Percentiles rank a stretch among this genome's conserved stretches.
Conservation (phyloP, 2,888 invertebrate genomes). For the Schizotus pectinicornis region DNA sequence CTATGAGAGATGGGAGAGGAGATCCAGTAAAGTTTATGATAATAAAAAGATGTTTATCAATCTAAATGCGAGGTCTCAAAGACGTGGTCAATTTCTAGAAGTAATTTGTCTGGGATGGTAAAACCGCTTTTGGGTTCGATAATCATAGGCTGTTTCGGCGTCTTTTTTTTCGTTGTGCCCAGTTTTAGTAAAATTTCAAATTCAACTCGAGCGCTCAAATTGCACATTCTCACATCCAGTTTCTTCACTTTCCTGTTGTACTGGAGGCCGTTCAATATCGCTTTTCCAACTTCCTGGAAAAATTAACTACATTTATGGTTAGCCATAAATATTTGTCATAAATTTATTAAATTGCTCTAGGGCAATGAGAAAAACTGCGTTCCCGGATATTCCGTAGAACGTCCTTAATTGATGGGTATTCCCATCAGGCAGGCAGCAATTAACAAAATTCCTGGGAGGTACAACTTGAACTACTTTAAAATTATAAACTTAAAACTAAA, state of each 20-base stretch:
- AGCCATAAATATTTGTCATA: not conserved
- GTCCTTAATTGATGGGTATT: too few relatives aligned
- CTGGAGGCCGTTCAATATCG: constrained; percentile 40
- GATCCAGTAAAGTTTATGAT: too few relatives aligned
- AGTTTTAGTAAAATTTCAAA: constrained; percentile 41
- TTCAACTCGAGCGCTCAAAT: constrained; percentile 38
- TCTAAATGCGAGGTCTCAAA: not conserved
- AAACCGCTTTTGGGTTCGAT: constrained; percentile 20
- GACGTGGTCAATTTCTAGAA: constrained; percentile 14
- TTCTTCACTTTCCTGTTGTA: constrained; percentile 41
- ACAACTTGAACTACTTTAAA: not conserved
- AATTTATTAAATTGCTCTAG: not conserved
- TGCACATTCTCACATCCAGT: constrained; percentile 50
- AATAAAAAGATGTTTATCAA: too few relatives aligned
- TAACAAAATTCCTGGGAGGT: constrained; percentile 1
- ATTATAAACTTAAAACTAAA: too few relatives aligned
- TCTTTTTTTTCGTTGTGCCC: constrained; percentile 9
- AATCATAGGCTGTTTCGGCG: constrained; percentile 12
- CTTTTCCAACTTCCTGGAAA: constrained; percentile 44
- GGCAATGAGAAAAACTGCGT: not conserved
- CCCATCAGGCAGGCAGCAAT: not conserved
- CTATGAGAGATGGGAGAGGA: too few relatives aligned
- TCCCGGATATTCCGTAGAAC: constrained; percentile 1
- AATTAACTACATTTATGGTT: constrained; percentile 1
- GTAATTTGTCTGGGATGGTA: constrained; percentile 13